Evolutionary conservation across 2,113 vertebrate species (phyloP).

Genomic region (Sinocyclocheilus rhinocerous): DNA sequence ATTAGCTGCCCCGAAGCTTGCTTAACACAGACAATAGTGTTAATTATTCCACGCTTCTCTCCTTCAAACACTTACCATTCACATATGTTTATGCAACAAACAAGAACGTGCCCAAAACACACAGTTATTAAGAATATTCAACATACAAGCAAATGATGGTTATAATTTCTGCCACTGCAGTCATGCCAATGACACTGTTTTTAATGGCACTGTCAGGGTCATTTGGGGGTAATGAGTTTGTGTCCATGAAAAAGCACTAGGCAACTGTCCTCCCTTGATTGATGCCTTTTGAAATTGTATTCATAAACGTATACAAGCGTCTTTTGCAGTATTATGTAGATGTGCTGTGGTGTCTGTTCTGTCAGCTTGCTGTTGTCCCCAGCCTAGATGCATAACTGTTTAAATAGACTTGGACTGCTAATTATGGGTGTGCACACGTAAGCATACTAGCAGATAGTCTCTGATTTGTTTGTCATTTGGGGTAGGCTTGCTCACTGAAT

Average conservation of each 20-base stretch:
- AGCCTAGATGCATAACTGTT: not conserved
- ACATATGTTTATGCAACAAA: slow-evolving; percentile 48
- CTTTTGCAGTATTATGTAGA: not conserved
- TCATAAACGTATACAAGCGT: not conserved
- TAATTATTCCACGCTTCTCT: slow-evolving; percentile 44
- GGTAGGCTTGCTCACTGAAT: slow-evolving; percentile 3
- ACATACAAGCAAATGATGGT: slow-evolving; percentile 25
- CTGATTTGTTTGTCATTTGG: slow-evolving; percentile 12
- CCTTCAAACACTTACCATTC: slow-evolving; percentile 23
- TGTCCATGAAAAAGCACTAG: slow-evolving; percentile 5
- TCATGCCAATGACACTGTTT: slow-evolving; percentile 16
- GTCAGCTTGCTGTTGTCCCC: not conserved
- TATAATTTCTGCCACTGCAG: slow-evolving; percentile 34
- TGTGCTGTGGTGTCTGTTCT: not conserved
- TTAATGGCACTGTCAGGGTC: slow-evolving; percentile 21
- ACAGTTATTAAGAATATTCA: slow-evolving; percentile 48
- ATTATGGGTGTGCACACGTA: slow-evolving; percentile 10
- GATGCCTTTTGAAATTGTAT: slow-evolving; percentile 7
- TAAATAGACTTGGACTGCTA: slow-evolving; percentile 15
- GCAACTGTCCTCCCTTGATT: not conserved
- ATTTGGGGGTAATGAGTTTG: slow-evolving; percentile 27
- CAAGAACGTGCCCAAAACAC: slow-evolving; percentile 40
- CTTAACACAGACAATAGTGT: slow-evolving; percentile 41
- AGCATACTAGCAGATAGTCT: not conserved
- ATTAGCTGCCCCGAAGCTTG: slow-evolving; percentile 32